Evolutionary conservation across 2,888 invertebrate genomes (phyloP).

Genomic region (Tipula lateralis): DNA sequence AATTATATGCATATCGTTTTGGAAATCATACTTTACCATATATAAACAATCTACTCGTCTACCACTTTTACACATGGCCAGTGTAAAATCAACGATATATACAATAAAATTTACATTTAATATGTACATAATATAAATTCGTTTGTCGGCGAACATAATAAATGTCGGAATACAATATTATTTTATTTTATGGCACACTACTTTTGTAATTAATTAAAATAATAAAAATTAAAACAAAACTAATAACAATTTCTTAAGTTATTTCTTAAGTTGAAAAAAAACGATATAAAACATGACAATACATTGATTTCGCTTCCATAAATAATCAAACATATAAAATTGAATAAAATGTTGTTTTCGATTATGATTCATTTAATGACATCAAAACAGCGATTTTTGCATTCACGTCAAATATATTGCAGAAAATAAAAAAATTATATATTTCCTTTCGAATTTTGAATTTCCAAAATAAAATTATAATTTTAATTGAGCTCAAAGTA

Average conservation of each 20-base stretch:
- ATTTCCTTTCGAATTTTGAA: slow-evolving; percentile 24
- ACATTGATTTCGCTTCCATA: slow-evolving; percentile 19
- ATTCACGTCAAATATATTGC: neutral
- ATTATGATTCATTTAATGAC: slow-evolving; percentile 19
- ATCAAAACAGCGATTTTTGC: neutral
- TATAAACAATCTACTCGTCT: too few species aligned
- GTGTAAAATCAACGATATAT: neutral
- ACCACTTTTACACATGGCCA: neutral
- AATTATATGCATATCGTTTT: neutral
- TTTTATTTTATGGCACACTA: neutral
- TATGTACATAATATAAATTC: neutral
- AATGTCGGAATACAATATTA: neutral
- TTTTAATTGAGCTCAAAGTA: slow-evolving; percentile 28
- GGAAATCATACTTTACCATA: neutral
- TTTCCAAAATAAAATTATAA: slow-evolving; percentile 3
- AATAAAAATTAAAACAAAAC: neutral
- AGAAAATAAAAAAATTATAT: neutral
- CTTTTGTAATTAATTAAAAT: neutral
- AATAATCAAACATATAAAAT: slow-evolving; percentile 24
- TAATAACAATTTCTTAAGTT: neutral
- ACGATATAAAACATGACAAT: neutral
- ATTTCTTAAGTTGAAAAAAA: neutral
- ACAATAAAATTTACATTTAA: neutral
- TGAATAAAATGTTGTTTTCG: neutral
- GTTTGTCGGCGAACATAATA: neutral